Conservation (phyloP, 1,140 invertebrate species). For the Phymastichus coffea region DNA sequence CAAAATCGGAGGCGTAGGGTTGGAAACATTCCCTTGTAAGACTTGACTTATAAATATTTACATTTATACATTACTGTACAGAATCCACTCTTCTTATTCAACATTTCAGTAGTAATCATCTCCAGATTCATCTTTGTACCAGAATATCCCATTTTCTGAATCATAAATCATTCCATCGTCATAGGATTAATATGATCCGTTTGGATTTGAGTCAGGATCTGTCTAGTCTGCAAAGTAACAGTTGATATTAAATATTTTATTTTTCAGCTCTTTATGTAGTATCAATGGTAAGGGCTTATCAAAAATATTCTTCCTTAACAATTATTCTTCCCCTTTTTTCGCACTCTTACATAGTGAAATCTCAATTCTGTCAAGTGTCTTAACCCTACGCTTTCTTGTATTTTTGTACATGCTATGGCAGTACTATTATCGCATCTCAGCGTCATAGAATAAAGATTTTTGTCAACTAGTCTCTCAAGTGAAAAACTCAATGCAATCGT, state of each 20-base stretch:
- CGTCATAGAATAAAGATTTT: not conserved
- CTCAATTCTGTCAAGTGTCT: not conserved
- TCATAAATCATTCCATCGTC: no score
- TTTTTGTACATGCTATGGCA: not conserved
- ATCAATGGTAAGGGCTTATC: not conserved
- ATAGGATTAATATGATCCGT: no score
- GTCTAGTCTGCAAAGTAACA: no score
- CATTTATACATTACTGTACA: no score
- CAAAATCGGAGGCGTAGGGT: no score
- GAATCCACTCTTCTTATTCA: no score
- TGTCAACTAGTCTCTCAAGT: not conserved
- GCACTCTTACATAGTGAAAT: not conserved
- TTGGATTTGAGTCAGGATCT: no score
- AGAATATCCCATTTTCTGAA: no score
- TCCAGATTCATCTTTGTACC: no score
- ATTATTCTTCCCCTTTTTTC: not conserved
- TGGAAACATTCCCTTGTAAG: no score
- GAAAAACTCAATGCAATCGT: not conserved
- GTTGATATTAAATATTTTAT: not conserved
- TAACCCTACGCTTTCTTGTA: not conserved
- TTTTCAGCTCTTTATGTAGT: not conserved
- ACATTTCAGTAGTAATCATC: no score
- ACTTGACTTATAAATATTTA: no score
- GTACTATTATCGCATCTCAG: slow-evolving; percentile 4
- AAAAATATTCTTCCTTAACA: not conserved